Evolutionary conservation across 2,113 vertebrate species (phyloP).

Genomic region (Sus scrofa): DNA sequence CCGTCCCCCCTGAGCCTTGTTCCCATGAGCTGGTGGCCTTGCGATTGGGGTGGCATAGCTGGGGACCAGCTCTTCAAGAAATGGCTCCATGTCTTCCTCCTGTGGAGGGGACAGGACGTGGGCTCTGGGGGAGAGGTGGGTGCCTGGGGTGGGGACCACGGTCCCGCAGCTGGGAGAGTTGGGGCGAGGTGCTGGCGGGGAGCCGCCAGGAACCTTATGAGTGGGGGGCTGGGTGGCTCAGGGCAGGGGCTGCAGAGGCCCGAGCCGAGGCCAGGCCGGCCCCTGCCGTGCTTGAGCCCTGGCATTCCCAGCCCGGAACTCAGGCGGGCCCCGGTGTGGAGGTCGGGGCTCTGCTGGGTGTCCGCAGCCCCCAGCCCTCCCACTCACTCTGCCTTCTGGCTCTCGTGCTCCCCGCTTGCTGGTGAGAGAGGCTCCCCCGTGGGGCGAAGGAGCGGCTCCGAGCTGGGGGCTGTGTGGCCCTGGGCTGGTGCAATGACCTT

Average conservation of each 20-base stretch:
- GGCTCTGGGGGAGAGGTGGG: neutral
- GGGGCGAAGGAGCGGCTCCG: neutral
- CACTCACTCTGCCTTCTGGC: accelerated
- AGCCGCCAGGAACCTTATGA: too few species aligned
- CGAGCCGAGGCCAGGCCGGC: neutral
- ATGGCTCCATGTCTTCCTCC: neutral
- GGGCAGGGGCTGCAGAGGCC: neutral
- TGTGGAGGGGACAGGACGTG: neutral
- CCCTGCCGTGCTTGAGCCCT: neutral
- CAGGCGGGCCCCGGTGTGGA: accelerated
- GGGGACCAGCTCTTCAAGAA: neutral
- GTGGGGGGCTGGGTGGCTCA: neutral
- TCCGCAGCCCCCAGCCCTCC: neutral
- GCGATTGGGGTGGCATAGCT: neutral
- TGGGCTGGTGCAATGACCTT: too few species aligned
- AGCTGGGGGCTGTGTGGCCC: neutral
- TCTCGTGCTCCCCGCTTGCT: accelerated
- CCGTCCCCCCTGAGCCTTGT: neutral
- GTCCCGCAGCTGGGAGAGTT: neutral
- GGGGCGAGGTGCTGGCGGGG: neutral
- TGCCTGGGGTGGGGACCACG: accelerated
- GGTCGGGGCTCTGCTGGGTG: neutral
- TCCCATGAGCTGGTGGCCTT: neutral
- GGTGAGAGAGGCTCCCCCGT: accelerated
- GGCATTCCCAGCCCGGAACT: neutral